Evolutionary conservation across 1,140 invertebrate species (phyloP).

Genomic region (Campodea augens): DNA sequence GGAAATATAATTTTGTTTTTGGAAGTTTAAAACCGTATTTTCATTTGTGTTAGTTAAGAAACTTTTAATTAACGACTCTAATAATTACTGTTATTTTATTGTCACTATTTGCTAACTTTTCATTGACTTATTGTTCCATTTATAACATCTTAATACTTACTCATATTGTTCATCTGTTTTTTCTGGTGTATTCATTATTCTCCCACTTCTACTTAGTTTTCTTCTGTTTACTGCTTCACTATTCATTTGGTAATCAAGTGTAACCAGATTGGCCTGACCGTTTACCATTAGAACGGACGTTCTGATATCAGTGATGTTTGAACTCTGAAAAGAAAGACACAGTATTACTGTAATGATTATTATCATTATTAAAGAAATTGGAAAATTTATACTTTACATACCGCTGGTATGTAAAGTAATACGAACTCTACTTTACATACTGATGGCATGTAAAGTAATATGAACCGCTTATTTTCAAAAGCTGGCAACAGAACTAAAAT

Average conservation of each 20-base stretch:
- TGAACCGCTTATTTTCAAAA: too few relatives aligned
- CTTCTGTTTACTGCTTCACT: slow-evolving; percentile 22
- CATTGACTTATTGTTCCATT: neutral
- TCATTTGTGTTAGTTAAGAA: too few relatives aligned
- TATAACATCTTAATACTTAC: neutral
- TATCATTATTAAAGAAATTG: neutral
- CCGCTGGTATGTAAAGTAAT: neutral
- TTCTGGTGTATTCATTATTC: too few relatives aligned
- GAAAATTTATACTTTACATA: slow-evolving; percentile 6
- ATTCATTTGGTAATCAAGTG: slow-evolving; percentile 55
- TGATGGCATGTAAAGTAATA: too few relatives aligned
- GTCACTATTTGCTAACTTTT: neutral
- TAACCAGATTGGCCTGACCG: slow-evolving; percentile 49
- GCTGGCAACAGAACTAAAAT: too few relatives aligned
- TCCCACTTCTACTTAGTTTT: too few relatives aligned
- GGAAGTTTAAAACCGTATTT: too few relatives aligned
- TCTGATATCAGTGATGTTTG: slow-evolving; percentile 56
- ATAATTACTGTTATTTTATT: neutral
- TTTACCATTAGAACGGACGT: slow-evolving; percentile 58
- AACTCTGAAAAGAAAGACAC: slow-evolving; percentile 38
- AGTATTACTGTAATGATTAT: too few relatives aligned
- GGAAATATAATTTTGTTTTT: too few relatives aligned
- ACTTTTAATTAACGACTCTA: too few relatives aligned
- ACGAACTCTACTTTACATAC: too few relatives aligned
- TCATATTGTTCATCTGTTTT: neutral